Conservation (phyloP, 2,113 vertebrate species). For the Speoplatyrhinus poulsoni region DNA sequence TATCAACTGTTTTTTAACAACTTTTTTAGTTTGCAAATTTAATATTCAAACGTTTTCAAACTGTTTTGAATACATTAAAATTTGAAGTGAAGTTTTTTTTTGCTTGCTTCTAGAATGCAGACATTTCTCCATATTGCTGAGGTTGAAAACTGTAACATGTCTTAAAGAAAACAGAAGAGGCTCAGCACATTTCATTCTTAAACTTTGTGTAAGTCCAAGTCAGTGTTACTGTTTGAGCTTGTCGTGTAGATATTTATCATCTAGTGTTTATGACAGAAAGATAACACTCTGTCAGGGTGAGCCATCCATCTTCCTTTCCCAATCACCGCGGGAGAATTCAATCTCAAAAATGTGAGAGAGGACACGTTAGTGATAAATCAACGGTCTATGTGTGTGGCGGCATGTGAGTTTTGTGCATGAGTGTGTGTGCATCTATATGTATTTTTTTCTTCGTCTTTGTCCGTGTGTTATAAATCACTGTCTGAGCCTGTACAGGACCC, state of each 20-base stretch:
- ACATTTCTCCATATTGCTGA: constrained; percentile 29
- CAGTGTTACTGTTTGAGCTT: constrained; percentile 56
- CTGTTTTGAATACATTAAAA: too few species aligned
- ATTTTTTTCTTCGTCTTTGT: not conserved
- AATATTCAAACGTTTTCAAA: too few species aligned
- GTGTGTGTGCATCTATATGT: not conserved
- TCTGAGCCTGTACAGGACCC: constrained; percentile 55
- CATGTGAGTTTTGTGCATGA: not conserved
- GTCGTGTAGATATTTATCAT: constrained; percentile 65
- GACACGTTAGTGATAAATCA: constrained; percentile 67
- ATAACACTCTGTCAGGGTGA: constrained; percentile 61
- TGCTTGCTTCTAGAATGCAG: not conserved
- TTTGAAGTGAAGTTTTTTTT: too few species aligned
- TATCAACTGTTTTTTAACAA: too few species aligned
- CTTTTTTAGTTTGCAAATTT: too few species aligned
- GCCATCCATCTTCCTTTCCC: constrained; percentile 68
- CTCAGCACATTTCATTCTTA: too few species aligned
- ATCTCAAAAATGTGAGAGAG: constrained; percentile 57
- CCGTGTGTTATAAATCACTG: constrained; percentile 64
- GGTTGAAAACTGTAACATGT: not conserved
- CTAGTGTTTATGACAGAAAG: constrained; percentile 60
- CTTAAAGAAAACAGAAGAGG: too few species aligned
- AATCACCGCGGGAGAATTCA: constrained; percentile 64
- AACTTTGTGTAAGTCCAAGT: not conserved
- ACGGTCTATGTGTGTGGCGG: constrained; percentile 3